Evolutionary conservation across 2,797 vertebrate genomes (phyloP), one percentile per base, ranked within the genome.

Genomic region (Knipowitschia caucasica): DNA sequence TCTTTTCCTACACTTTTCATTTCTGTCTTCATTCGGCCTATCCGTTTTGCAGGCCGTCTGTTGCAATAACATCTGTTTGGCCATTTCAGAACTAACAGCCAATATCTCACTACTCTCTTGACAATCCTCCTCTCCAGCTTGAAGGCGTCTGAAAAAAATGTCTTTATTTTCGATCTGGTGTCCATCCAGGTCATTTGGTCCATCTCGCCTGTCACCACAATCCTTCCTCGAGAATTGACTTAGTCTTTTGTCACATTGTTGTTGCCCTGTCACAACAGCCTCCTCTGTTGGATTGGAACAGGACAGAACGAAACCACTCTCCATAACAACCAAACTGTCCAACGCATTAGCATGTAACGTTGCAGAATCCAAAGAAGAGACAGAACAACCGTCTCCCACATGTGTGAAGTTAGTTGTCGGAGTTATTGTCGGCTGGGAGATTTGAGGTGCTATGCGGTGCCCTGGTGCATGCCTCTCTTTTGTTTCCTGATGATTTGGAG

Each of bases 401-500:
- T 82, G 56, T 74, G 71, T 62, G 42, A 67, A 75, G 67, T 65
- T 42, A 38, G 57, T 52, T 49, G 50, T 52, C 44, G 17, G 56
- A 53, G 65, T 81, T 54, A 25, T 50, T 50, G 61, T 25, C 53
- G 58, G 69, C 64, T 68, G 70, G 43, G 67, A 66, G 67, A 74
- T 73, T 73, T 78, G 75, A 71, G 68, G 69, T 79, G 71, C 60
- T 71, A 64, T 67, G 72, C 69, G 70, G 75, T 71, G 73, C 81
- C 75, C 60, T 68, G 82, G 74, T 72, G 69, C 77, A 63, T 80
- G 74, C 60, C 70, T 76, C 67, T 81, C 80, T 68, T 78, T 87
- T 86, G 85, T 89, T 65, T 85, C 80, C 69, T 75, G 74, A 24
- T 66, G 54, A 50, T 73, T 39, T 87, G 86, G 82, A 79, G 14